phyloP scores from a whole-genome alignment of 64 coral and sea anemone species.

The Pocillopora verrucosa region DNA sequence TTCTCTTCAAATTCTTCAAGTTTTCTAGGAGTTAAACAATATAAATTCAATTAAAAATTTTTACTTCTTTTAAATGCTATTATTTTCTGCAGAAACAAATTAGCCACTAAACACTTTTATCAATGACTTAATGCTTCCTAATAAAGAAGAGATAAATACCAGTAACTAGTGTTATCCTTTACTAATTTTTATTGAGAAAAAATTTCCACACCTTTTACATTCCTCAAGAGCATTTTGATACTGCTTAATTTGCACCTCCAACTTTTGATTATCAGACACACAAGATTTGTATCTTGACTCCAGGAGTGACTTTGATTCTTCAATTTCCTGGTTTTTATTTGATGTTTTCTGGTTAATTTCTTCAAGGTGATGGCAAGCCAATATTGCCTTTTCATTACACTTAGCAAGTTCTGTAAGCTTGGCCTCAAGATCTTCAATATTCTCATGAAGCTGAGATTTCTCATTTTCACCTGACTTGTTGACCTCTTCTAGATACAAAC shows the following conservation, averaged over 20 bases:
- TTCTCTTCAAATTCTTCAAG: slow-evolving; percentile 45
- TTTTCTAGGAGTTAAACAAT: not conserved
- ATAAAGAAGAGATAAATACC: too few relatives aligned
- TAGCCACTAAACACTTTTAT: too few relatives aligned
- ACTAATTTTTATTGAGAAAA: too few relatives aligned
- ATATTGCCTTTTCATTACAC: slow-evolving; percentile 59
- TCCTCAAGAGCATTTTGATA: slow-evolving; percentile 52
- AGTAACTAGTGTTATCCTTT: too few relatives aligned
- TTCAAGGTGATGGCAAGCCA: slow-evolving; percentile 63
- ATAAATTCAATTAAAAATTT: too few relatives aligned
- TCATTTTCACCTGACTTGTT: slow-evolving; percentile 40
- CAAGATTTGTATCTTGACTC: slow-evolving; percentile 75
- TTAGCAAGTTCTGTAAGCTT: slow-evolving; percentile 52
- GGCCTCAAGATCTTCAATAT: slow-evolving; percentile 40
- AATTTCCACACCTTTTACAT: slow-evolving; percentile 56
- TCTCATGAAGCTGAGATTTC: slow-evolving; percentile 49
- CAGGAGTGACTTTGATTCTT: slow-evolving; percentile 55
- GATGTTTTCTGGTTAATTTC: slow-evolving; percentile 68
- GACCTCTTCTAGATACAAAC: slow-evolving; percentile 68
- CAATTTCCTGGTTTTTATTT: slow-evolving; percentile 54
- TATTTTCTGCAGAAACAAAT: too few relatives aligned
- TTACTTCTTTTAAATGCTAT: too few relatives aligned
- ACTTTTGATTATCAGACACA: slow-evolving; percentile 64
- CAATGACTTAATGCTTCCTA: too few relatives aligned
- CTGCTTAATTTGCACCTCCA: slow-evolving; percentile 64